A percentile compares a stretch with the other conserved stretches of the same genome.
Evolutionary conservation across 30 jellyfish, hydroid and myxozoan species (phyloP).

Genomic region (Aurelia aurita complex sp. Pacific): DNA sequence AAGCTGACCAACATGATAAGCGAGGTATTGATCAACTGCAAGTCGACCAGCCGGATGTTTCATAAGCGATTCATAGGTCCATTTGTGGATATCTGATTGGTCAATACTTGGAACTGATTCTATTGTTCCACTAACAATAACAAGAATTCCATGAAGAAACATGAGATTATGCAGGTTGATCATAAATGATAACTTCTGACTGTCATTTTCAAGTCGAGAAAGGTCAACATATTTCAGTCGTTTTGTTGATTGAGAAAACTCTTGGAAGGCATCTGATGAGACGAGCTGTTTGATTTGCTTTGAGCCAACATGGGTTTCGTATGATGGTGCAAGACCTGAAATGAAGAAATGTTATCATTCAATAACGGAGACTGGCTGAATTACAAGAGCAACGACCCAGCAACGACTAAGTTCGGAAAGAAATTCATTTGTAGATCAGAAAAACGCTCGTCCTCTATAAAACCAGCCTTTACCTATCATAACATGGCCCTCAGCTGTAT

Average conservation of each 20-base stretch:
- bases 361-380: neutral
- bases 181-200: slow-evolving; percentile 69
- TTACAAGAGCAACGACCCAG: too few species aligned
- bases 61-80: slow-evolving; percentile 69
- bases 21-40: slow-evolving; percentile 56
- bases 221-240: slow-evolving; percentile 64
- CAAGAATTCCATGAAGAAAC: slow-evolving; percentile 76
- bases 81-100: slow-evolving; percentile 8
- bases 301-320: slow-evolving; percentile 60
- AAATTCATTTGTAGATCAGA: too few species aligned
- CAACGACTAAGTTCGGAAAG: too few species aligned
- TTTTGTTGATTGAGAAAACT: neutral
- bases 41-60: slow-evolving; percentile 65
- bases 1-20: slow-evolving; percentile 79
- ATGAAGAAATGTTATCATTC: neutral
- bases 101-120: slow-evolving; percentile 12
- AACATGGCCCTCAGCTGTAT: too few species aligned
- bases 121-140: slow-evolving; percentile 55
- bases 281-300: slow-evolving; percentile 13
- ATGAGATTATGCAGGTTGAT: slow-evolving; percentile 69
- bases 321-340: slow-evolving; percentile 47
- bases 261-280: slow-evolving; percentile 11
- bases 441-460: too few species aligned
- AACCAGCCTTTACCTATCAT: too few species aligned
- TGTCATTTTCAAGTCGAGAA: slow-evolving; percentile 26